Evolutionary conservation across 2,113 vertebrate species (phyloP).

Genomic region (Nymphicus hollandicus): DNA sequence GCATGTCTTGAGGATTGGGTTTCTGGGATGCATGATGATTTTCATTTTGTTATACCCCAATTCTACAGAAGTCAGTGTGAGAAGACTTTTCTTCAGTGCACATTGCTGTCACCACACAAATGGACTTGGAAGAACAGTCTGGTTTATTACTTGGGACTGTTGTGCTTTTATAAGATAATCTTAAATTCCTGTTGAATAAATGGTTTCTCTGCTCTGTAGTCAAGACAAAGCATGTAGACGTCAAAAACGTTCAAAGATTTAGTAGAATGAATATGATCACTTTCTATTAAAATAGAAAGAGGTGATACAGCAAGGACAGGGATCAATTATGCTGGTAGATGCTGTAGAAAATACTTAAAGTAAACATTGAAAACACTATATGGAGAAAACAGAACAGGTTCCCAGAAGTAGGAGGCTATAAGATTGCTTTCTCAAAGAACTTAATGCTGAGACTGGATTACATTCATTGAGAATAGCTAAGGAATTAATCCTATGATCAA

Average conservation of each 20-base stretch:
- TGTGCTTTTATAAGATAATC: neutral
- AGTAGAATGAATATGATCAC: neutral
- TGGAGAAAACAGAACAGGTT: neutral
- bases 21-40: neutral
- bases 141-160: neutral
- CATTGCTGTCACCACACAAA: neutral
- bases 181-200: neutral
- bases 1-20: neutral
- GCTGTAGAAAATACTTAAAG: neutral
- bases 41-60: neutral
- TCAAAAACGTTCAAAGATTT: neutral
- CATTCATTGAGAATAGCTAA: neutral
- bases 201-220: neutral
- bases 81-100: neutral
- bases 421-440: neutral
- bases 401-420: neutral
- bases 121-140: neutral
- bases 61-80: neutral
- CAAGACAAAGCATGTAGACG: neutral
- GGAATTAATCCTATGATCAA: neutral
- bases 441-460: neutral
- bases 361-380: neutral
- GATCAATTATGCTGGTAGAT: neutral
- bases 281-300: neutral
- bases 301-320: neutral